Evolutionary conservation across 2,797 vertebrate genomes (phyloP).

Genomic region (Cephalopachus bancanus): DNA sequence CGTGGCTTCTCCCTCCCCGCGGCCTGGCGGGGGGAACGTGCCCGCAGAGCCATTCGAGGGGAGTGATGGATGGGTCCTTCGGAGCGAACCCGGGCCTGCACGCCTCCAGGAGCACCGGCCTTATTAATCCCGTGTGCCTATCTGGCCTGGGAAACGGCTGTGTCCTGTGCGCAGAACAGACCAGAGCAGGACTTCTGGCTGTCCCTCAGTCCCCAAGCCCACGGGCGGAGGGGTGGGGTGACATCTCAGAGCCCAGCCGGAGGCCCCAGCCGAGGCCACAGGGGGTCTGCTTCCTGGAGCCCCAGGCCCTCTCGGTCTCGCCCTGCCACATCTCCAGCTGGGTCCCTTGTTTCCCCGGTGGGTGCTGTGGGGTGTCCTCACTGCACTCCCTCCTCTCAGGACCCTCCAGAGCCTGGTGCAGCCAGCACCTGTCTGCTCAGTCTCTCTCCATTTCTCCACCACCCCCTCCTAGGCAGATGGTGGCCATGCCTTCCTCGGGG

Average conservation of each 20-base stretch:
- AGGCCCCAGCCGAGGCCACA: background rate
- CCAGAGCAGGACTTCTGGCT: background rate
- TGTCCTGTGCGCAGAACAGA: background rate
- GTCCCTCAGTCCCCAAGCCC: background rate
- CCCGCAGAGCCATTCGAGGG: conserved; percentile 35
- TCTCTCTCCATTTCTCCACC: background rate
- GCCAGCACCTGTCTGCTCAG: fast-evolving
- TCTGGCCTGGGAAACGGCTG: background rate
- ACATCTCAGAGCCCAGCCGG: background rate
- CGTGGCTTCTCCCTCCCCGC: background rate
- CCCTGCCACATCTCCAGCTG: fast-evolving
- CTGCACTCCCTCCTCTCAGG: background rate
- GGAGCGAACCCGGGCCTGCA: background rate
- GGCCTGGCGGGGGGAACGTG: background rate
- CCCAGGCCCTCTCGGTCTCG: background rate
- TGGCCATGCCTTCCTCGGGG: background rate
- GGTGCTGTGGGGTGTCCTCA: background rate
- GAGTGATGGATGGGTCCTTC: conserved; percentile 38
- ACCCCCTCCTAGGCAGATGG: fast-evolving
- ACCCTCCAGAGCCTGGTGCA: background rate
- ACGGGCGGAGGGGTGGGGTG: too few species aligned
- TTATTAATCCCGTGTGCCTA: conserved; percentile 25
- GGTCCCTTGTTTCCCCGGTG: background rate
- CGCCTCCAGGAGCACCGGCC: background rate
- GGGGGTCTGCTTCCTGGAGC: background rate